Conservation (phyloP, 1,140 invertebrate species). For the Musca vetustissima region DNA sequence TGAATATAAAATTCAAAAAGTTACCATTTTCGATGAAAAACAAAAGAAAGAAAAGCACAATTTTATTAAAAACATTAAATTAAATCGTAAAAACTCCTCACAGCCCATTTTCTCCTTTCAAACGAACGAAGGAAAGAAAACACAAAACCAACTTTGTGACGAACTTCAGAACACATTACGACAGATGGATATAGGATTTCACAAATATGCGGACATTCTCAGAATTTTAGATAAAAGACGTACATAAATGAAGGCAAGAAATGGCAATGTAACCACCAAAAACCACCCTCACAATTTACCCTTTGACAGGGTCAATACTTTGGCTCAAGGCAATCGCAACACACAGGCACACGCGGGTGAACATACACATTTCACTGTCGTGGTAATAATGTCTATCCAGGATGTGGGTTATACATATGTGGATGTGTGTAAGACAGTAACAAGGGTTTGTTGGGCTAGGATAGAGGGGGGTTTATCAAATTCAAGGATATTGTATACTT, state of each 20-base stretch:
- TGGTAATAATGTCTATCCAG: no score
- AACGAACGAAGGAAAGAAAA: no score
- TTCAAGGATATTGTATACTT: slow-evolving; percentile 1
- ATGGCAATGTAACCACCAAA: background rate
- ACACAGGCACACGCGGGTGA: background rate
- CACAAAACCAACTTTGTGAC: no score
- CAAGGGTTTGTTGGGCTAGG: background rate
- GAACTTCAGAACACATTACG: background rate
- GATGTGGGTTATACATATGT: background rate
- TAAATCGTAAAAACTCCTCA: no score
- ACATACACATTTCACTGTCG: background rate
- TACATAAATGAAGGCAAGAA: no score
- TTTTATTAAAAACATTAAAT: no score
- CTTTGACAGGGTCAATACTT: background rate
- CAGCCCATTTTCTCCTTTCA: no score
- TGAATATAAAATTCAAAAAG: no score
- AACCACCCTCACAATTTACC: slow-evolving; percentile 22
- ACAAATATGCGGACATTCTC: background rate
- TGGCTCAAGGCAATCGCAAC: background rate
- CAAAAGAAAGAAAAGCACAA: no score
- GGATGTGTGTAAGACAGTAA: background rate
- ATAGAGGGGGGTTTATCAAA: slow-evolving; percentile 12
- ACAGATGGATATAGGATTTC: slow-evolving; percentile 6
- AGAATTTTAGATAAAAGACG: background rate
- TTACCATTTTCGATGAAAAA: no score